Evolutionary conservation across 2,888 invertebrate species (phyloP).

Genomic region (Thymelicus acteon): DNA sequence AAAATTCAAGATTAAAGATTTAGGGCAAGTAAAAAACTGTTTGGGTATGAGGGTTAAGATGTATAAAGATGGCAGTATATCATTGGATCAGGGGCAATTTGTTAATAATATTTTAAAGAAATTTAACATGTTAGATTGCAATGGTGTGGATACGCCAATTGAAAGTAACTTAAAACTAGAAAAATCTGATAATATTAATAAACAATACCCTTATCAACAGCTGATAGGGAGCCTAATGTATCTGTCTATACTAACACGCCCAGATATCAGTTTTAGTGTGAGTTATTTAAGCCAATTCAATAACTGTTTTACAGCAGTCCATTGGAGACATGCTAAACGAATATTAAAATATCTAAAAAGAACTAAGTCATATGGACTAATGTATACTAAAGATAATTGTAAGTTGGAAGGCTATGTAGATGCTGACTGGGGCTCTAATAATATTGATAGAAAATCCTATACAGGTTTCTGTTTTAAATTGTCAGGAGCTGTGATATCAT

Average conservation of each 20-base stretch:
- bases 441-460: conserved; percentile 37
- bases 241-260: conserved; percentile 37
- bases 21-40: conserved; percentile 26
- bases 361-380: conserved; percentile 41
- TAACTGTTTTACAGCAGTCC: conserved; percentile 37
- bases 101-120: conserved; percentile 17
- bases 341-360: conserved; percentile 40
- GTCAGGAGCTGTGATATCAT: conserved; percentile 26
- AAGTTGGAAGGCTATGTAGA: conserved; percentile 42
- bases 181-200: conserved; percentile 12
- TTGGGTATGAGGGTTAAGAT: not conserved
- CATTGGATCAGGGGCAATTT: not conserved
- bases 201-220: conserved; percentile 36
- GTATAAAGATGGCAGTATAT: not conserved
- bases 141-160: conserved; percentile 31
- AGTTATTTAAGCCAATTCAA: conserved; percentile 42
- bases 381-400: conserved; percentile 37
- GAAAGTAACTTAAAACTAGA: conserved; percentile 32
- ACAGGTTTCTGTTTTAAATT: conserved; percentile 36
- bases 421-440: conserved; percentile 43
- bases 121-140: conserved; percentile 38
- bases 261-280: conserved; percentile 41
- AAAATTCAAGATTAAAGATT: conserved; percentile 35
- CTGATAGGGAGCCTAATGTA: conserved; percentile 39
- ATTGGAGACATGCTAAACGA: conserved; percentile 41